phyloP scores from a whole-genome alignment of 2,797 vertebrate genomes.

The Furcifer pardalis region DNA sequence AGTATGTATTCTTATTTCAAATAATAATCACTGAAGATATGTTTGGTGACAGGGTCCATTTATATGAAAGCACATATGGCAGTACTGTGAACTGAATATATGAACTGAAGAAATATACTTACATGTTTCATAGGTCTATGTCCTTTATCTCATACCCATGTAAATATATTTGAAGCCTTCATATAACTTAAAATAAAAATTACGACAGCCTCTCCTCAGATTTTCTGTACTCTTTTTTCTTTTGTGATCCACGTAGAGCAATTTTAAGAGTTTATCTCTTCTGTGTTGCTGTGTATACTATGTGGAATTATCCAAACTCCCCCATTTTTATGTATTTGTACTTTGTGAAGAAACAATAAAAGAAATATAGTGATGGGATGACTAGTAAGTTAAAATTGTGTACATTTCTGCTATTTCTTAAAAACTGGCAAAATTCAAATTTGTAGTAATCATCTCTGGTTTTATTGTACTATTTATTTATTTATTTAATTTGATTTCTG shows the following conservation, averaged over 20 bases:
- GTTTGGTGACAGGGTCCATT: not conserved
- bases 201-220: not conserved
- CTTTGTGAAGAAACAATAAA: constrained; percentile 16
- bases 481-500: too few relatives aligned
- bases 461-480: too few relatives aligned
- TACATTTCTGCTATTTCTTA: not conserved
- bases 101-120: constrained; percentile 1
- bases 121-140: constrained; percentile 1
- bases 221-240: not conserved
- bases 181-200: constrained; percentile 7
- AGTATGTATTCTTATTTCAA: not conserved
- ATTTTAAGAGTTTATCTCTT: constrained; percentile 1
- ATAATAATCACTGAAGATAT: not conserved
- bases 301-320: constrained; percentile 31
- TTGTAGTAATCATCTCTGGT: not conserved
- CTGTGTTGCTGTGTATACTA: not conserved
- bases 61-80: not conserved
- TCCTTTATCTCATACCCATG: not conserved
- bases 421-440: not conserved
- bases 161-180: constrained; percentile 12
- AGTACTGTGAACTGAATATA: constrained; percentile 2
- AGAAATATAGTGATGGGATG: constrained; percentile 29
- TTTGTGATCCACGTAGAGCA: not conserved
- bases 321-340: constrained; percentile 36
- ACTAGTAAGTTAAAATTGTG: not conserved